A percentile compares a stretch with the other conserved stretches of the same genome.
Evolutionary conservation across 2,113 vertebrate species (phyloP).

Genomic region (Macquaria ambigua): DNA sequence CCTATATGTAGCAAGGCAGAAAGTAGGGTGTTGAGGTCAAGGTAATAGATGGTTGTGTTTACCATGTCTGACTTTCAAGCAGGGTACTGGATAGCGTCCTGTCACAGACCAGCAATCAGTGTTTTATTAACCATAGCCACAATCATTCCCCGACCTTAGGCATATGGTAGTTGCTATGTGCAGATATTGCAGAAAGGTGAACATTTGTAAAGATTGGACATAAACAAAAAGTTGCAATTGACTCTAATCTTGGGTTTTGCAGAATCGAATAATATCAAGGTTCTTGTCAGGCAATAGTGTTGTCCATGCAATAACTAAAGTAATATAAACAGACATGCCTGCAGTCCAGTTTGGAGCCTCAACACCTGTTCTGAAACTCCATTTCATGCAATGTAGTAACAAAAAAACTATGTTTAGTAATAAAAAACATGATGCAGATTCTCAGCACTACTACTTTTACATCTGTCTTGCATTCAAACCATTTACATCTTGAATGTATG

Average conservation of each 20-base stretch:
- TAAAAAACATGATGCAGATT: neutral
- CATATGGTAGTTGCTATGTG: no score
- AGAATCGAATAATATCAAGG: neutral
- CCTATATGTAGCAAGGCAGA: neutral
- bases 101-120: neutral
- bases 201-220: no score
- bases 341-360: neutral
- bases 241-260: neutral
- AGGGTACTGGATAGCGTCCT: neutral
- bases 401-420: neutral
- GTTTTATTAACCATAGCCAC: no score
- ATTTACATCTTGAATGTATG: slow-evolving; percentile 11
- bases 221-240: neutral
- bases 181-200: no score
- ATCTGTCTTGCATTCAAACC: neutral
- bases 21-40: no score
- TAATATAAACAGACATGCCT: neutral
- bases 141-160: neutral
- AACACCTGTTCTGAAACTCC: neutral
- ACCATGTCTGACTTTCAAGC: neutral
- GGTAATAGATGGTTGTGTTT: neutral
- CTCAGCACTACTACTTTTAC: neutral
- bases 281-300: neutral
- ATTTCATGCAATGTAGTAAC: neutral
- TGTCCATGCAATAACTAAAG: neutral